phyloP scores from a whole-genome alignment of 2,888 invertebrate genomes.

The Agrochola lychnidis region DNA sequence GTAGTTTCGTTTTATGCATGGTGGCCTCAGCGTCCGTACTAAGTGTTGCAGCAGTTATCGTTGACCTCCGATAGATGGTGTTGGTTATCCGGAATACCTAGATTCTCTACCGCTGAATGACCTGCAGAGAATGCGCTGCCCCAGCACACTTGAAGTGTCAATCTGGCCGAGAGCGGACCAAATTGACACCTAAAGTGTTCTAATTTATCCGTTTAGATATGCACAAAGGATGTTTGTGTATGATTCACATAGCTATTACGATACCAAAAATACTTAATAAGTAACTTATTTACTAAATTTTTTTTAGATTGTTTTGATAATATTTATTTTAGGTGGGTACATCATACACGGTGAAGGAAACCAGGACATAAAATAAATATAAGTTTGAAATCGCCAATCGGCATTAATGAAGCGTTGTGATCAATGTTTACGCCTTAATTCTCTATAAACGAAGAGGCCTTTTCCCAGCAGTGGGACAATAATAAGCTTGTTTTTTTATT shows the following conservation, averaged over 20 bases:
- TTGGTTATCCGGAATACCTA: not conserved
- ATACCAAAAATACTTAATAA: not conserved
- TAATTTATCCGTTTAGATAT: not conserved
- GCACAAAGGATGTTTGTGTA: not conserved
- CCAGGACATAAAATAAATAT: not conserved
- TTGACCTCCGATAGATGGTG: slow-evolving; percentile 4
- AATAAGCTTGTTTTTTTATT: too few relatives aligned
- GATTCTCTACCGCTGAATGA: not conserved
- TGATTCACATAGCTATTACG: not conserved
- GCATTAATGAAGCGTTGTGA: too few relatives aligned
- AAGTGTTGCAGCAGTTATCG: not conserved
- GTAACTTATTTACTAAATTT: too few relatives aligned
- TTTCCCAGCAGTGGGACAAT: too few relatives aligned
- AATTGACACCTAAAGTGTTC: slow-evolving; percentile 21
- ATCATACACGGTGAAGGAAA: not conserved
- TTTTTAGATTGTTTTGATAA: too few relatives aligned
- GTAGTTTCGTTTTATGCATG: not conserved
- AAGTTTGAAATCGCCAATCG: not conserved
- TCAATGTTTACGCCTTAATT: too few relatives aligned
- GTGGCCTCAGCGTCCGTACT: not conserved
- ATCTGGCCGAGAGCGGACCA: slow-evolving; percentile 26
- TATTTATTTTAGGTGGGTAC: too few relatives aligned
- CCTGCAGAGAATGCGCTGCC: not conserved
- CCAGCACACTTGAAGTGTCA: slow-evolving; percentile 22
- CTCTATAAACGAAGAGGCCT: too few relatives aligned